phyloP scores from a whole-genome alignment of 2,888 invertebrate genomes.

The Cephus pygmeus region DNA sequence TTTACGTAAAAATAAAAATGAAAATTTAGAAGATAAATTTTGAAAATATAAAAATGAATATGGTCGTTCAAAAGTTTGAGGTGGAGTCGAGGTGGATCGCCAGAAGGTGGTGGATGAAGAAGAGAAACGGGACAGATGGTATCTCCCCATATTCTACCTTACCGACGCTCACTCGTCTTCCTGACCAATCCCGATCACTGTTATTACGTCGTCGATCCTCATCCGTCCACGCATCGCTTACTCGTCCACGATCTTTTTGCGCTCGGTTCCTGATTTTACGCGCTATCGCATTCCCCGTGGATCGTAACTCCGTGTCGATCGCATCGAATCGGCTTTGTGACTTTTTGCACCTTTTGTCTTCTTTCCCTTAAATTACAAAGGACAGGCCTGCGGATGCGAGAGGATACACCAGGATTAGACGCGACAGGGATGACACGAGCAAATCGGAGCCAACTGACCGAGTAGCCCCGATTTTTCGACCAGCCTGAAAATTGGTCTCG shows the following conservation, averaged over 20 bases:
- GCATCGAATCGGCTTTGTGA: neutral
- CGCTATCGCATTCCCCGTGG: constrained; percentile 32
- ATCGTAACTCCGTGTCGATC: neutral
- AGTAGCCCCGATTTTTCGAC: neutral
- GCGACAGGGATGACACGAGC: neutral
- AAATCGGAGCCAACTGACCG: neutral
- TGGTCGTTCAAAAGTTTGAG: neutral
- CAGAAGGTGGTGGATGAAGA: constrained; percentile 27
- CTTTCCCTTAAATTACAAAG: neutral
- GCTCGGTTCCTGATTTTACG: constrained; percentile 39
- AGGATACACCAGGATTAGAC: neutral
- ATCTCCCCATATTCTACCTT: constrained; percentile 38
- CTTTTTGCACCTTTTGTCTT: neutral
- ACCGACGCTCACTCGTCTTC: constrained; percentile 27
- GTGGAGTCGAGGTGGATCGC: constrained; percentile 19
- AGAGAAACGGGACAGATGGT: constrained; percentile 16
- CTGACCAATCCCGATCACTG: constrained; percentile 49
- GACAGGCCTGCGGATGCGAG: neutral
- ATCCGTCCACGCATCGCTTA: constrained; percentile 48
- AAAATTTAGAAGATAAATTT: neutral
- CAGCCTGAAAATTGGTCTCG: neutral
- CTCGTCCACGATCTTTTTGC: constrained; percentile 27
- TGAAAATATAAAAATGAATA: constrained; percentile 15
- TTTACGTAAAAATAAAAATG: neutral
- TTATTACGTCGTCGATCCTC: constrained; percentile 54